These are phyloP conservation scores for Poicephalus gulielmi DNA, from an alignment of 2,113 vertebrate species.

Conservation along the genomic window DNA sequence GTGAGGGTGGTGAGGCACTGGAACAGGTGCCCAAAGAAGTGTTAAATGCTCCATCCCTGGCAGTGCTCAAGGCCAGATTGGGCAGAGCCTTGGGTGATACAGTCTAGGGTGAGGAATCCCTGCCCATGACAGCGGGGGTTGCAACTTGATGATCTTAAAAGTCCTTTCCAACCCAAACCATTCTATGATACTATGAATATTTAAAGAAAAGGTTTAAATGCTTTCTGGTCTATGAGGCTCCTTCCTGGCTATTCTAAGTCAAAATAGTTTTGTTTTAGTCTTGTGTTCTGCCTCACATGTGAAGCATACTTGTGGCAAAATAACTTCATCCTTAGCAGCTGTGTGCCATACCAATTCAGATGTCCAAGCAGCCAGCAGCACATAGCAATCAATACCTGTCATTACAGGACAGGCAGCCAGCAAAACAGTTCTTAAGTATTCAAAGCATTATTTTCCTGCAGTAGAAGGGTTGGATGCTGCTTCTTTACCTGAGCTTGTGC, in stretches of 20 bases:
- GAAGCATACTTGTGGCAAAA: background rate
- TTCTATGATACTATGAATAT: background rate
- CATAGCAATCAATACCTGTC: background rate
- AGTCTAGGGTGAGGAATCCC: background rate
- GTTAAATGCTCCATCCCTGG: background rate
- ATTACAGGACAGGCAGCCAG: background rate
- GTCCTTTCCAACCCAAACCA: background rate
- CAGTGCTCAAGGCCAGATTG: background rate
- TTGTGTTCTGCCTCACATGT: background rate
- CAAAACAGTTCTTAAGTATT: background rate
- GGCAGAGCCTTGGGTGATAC: background rate
- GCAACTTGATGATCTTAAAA: background rate
- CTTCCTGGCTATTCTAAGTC: background rate
- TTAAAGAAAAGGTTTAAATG: background rate
- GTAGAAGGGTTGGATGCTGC: background rate
- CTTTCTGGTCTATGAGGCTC: background rate
- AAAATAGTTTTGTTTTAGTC: background rate
- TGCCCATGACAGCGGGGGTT: background rate
- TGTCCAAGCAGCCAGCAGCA: background rate
- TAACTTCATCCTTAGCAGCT: background rate
- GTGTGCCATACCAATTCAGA: background rate
- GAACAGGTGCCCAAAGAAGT: background rate
- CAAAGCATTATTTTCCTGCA: background rate
- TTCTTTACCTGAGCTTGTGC: background rate
- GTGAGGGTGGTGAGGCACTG: background rate